Percentiles rank a stretch among this genome's conserved stretches.
These are phyloP conservation scores for Drosophila pseudoananassae DNA, from an alignment of 1,140 invertebrate genomes.

Conservation along the genomic window DNA sequence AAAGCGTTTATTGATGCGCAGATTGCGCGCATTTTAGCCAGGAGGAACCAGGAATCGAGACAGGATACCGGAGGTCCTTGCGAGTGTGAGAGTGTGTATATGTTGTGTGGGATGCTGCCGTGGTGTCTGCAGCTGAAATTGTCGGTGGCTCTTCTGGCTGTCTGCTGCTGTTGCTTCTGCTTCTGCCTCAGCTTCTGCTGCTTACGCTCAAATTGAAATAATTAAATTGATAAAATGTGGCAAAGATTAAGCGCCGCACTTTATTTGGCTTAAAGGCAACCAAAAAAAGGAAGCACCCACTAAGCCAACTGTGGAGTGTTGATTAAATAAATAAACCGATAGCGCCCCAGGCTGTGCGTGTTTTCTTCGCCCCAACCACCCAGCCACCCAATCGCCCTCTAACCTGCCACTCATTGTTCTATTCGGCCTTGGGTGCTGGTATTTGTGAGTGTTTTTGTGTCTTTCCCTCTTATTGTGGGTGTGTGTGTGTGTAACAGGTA, in stretches of 20 bases:
- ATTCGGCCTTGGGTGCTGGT: constrained; percentile 3
- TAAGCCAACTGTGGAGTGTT: constrained; percentile 82
- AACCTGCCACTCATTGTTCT: constrained; percentile 2
- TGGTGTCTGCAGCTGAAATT: constrained; percentile 64
- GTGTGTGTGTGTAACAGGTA: constrained; percentile 71
- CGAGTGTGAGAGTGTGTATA: constrained; percentile 22
- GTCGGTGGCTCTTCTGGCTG: constrained; percentile 57
- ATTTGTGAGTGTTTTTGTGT: constrained; percentile 44
- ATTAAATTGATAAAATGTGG: constrained; percentile 83
- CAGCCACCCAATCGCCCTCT: neutral
- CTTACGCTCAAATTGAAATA: constrained; percentile 83
- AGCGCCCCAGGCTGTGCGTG: constrained; percentile 49
- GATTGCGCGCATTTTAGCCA: constrained; percentile 82
- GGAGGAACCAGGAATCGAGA: constrained; percentile 57
- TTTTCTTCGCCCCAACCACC: neutral
- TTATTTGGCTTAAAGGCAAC: constrained; percentile 80
- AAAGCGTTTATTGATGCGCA: constrained; percentile 83
- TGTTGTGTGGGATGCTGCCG: constrained; percentile 2
- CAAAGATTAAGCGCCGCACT: constrained; percentile 82
- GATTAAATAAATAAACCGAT: constrained; percentile 82
- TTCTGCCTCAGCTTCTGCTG: constrained; percentile 45
- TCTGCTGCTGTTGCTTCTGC: constrained; percentile 54
- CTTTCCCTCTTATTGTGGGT: neutral
- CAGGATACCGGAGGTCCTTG: constrained; percentile 48
- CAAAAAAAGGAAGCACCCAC: constrained; percentile 50